phyloP scores from a whole-genome alignment of 2,113 vertebrate species.

The Colius striatus region DNA sequence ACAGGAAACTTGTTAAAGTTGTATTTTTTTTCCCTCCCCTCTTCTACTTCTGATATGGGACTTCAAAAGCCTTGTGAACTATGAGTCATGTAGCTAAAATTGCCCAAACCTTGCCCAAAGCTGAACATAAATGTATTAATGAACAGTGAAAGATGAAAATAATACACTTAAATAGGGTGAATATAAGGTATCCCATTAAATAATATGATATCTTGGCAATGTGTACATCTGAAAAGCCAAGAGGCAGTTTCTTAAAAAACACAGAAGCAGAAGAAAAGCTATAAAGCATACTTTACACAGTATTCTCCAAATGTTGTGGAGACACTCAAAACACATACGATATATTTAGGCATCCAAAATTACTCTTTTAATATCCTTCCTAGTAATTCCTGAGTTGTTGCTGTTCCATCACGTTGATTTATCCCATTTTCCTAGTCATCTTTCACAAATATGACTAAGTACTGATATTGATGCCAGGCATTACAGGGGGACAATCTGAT shows the following conservation, averaged over 20 bases:
- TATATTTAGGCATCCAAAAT: conserved; percentile 8
- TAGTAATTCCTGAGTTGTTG: not conserved
- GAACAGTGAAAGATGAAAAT: not conserved
- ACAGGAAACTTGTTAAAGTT: not conserved
- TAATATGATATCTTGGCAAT: not conserved
- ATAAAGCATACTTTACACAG: not conserved
- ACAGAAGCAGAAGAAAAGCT: not conserved
- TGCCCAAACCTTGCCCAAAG: not conserved
- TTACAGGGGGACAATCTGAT: not conserved
- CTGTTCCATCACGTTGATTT: not conserved
- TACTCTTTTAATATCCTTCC: not conserved
- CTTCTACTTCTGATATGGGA: not conserved
- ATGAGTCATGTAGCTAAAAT: conserved; percentile 21
- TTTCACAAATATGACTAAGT: not conserved
- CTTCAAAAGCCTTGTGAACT: conserved; percentile 21
- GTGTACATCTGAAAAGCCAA: not conserved
- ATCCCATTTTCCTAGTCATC: not conserved
- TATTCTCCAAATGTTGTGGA: not conserved
- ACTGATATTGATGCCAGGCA: not conserved
- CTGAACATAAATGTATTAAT: not conserved
- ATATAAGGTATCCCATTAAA: not conserved
- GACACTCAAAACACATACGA: not conserved
- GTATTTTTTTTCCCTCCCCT: not conserved
- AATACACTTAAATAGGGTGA: not conserved
- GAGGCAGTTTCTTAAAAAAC: not conserved